These are phyloP conservation scores for Bucorvus abyssinicus DNA, from an alignment of 2,797 vertebrate genomes.

Conservation along the genomic window DNA sequence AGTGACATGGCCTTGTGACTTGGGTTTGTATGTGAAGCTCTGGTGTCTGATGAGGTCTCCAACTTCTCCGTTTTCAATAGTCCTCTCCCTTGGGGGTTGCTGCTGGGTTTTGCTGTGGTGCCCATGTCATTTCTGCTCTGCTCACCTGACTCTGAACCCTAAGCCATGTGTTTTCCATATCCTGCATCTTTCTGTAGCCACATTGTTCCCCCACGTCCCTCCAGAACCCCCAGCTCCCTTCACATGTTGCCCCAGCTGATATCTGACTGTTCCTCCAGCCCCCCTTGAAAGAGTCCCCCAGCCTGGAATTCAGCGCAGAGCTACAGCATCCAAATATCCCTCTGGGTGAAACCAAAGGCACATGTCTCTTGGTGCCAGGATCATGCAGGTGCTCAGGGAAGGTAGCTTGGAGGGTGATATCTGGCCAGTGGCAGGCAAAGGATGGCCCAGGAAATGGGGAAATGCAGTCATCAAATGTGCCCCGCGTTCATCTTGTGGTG, in stretches of 20 bases:
- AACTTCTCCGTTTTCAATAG: neutral
- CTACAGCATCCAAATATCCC: neutral
- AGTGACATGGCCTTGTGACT: neutral
- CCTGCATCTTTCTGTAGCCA: neutral
- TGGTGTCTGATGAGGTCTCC: neutral
- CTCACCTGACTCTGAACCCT: neutral
- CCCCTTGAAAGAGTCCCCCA: neutral
- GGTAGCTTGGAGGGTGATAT: neutral
- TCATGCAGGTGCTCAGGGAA: neutral
- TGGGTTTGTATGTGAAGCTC: neutral
- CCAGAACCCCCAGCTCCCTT: neutral
- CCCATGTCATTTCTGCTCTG: neutral
- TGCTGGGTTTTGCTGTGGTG: neutral
- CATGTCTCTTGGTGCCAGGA: neutral
- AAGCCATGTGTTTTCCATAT: neutral
- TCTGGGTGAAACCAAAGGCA: neutral
- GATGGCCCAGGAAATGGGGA: neutral
- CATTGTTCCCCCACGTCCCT: neutral
- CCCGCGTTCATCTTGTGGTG: neutral
- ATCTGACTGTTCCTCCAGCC: neutral
- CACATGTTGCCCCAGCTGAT: neutral
- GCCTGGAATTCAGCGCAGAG: neutral
- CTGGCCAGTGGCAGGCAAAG: neutral
- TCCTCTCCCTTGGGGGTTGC: neutral
- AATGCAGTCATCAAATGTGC: accelerated